Evolutionary conservation across 2,797 vertebrate genomes (phyloP), one percentile per base, ranked within the genome.

Genomic region (Cottoperca gobio): DNA sequence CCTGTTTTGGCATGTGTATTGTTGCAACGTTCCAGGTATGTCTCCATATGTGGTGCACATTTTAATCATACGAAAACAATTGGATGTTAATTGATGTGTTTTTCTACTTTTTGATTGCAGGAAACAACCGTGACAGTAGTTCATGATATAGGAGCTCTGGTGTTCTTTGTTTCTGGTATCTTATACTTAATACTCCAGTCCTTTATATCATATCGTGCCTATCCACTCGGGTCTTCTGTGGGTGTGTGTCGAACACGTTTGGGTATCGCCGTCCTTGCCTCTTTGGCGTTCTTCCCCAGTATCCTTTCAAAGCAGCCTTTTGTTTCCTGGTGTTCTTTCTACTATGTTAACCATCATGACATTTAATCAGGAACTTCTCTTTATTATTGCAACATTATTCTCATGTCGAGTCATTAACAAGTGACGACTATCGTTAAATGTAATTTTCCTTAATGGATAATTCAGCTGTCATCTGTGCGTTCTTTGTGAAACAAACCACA

Each of bases 1-100:
- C 97, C 76, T 99, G 97, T 85, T 57, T 95, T 42, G 97, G 97
- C 79, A 97, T 99, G 97, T 95, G 94, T 48, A 73, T 98, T 24
- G 97, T 99, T 59, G 97, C 97, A 65, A 97, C 96, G 62, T 99
- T 99, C 89, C 97, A 99, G 97, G 98, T 99, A 93, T 2, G 77
- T 67, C 3, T 58, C 26, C 28, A 19, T 6, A 11, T 24, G 5
- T 14, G 0, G 9, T 17, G n/a, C 45, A 49, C n/a, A 10, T 70
- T 60, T 55, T 0, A 23, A 57, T 62, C 11, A 10, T 12, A 70
- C 39, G 2, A 31, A 70, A 46, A n/a, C 3, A 13, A 42, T 50
- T 13, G 0, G 3, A 23, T 6, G 13, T 40, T 53, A 48, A 39
- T 60, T 23, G 3, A 4, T 1, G 0, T 2, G 0, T 62, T 6